Conservation (phyloP, 64 coral and sea anemone species). For the Anthopleura sola region DNA sequence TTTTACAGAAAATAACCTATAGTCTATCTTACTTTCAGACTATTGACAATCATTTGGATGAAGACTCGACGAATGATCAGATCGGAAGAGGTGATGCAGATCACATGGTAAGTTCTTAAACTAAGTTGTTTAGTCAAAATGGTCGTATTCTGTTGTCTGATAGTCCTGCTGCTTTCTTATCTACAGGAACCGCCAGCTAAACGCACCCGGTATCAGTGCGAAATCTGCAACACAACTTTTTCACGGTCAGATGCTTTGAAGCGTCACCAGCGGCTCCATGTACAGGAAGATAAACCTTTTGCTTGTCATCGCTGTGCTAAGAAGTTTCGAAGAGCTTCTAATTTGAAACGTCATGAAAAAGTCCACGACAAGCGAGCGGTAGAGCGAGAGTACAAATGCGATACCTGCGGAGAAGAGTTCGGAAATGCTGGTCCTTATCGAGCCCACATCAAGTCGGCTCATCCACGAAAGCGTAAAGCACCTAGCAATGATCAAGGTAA, state of each 20-base stretch:
- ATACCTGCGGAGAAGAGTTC: not conserved
- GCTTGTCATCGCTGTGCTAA: not conserved
- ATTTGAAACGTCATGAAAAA: constrained; percentile 5
- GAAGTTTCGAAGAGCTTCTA: not conserved
- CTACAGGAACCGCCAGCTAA: not conserved
- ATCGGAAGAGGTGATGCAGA: not conserved
- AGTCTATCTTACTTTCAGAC: not conserved
- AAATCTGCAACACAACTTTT: not conserved
- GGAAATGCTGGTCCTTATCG: not conserved
- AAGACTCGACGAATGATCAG: not conserved
- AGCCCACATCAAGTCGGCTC: not conserved
- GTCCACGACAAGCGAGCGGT: not conserved
- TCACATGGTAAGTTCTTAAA: not conserved
- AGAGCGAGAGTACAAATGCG: not conserved
- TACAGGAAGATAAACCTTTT: not conserved
- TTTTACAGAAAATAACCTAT: not conserved
- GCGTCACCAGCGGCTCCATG: not conserved
- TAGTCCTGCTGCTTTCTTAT: not conserved
- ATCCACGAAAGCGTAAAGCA: not conserved
- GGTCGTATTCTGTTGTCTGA: not conserved
- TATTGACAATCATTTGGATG: not conserved
- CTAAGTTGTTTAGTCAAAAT: not conserved
- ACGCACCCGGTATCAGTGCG: not conserved
- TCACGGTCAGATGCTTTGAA: not conserved
- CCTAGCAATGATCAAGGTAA: not conserved